phyloP scores from a whole-genome alignment of 2,113 vertebrate species.

The Peromyscus polionotus region DNA sequence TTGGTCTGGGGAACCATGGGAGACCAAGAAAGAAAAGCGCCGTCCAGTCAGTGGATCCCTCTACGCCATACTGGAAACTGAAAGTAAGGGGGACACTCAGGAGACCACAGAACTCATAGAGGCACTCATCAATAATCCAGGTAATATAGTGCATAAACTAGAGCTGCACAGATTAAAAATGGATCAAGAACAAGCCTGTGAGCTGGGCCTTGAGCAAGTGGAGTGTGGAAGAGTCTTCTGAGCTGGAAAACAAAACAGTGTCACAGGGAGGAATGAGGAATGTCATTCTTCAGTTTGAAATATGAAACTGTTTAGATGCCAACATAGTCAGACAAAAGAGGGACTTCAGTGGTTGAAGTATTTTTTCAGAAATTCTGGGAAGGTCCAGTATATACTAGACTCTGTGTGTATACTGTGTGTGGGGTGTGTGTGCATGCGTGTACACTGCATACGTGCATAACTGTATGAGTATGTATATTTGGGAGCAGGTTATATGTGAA shows the following conservation, averaged over 20 bases:
- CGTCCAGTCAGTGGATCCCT: neutral
- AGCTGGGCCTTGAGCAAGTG: neutral
- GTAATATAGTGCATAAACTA: neutral
- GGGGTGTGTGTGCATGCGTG: neutral
- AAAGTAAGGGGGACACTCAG: neutral
- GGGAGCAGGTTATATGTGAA: neutral
- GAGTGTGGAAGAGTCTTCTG: neutral
- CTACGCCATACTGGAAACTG: neutral
- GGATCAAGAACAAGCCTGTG: neutral
- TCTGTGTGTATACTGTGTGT: neutral
- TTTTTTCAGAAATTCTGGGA: conserved; percentile 15
- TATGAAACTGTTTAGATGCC: neutral
- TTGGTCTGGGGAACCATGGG: neutral
- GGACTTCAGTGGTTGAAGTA: neutral
- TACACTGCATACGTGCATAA: neutral
- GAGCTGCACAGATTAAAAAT: neutral
- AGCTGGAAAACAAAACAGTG: neutral
- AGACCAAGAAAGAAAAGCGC: neutral
- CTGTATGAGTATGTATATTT: neutral
- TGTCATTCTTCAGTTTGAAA: neutral
- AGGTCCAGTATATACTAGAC: neutral
- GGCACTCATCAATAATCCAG: neutral
- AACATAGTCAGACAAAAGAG: neutral
- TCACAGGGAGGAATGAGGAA: neutral
- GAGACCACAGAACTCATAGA: neutral